Evolutionary conservation across 2,888 invertebrate genomes (phyloP).

Genomic region (Melinaea menophilus): DNA sequence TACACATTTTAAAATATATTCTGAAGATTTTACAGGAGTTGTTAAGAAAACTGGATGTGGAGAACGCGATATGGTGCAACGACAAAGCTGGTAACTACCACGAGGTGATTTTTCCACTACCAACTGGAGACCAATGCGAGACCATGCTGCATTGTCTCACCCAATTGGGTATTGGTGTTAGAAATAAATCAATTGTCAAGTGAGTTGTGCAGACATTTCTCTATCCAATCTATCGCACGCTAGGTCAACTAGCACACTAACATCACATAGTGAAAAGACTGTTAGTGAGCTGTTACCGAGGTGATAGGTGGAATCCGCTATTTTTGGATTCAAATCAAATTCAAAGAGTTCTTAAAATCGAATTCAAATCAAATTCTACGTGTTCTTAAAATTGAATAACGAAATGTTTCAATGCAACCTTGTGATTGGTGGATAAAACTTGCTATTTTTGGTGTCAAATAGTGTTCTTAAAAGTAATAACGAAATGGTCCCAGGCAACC

Average conservation of each 20-base stretch:
- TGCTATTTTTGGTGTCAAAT: too few relatives aligned
- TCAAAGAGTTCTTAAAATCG: too few relatives aligned
- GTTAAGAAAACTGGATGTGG: slow-evolving; percentile 80
- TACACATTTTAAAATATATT: slow-evolving; percentile 2
- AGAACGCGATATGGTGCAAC: slow-evolving; percentile 83
- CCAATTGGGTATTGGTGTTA: slow-evolving; percentile 83
- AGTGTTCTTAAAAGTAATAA: too few relatives aligned
- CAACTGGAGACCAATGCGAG: slow-evolving; percentile 84
- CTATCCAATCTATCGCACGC: not conserved
- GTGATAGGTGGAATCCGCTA: too few relatives aligned
- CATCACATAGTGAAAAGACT: too few relatives aligned
- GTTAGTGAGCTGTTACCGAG: not conserved
- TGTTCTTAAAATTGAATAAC: too few relatives aligned
- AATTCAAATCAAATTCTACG: too few relatives aligned
- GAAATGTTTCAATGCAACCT: too few relatives aligned
- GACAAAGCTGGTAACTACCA: slow-evolving; percentile 83
- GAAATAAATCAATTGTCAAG: slow-evolving; percentile 85
- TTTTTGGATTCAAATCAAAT: too few relatives aligned
- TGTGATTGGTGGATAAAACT: too few relatives aligned
- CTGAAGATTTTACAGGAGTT: slow-evolving; percentile 82
- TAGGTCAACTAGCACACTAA: too few relatives aligned
- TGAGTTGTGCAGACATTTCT: slow-evolving; percentile 44
- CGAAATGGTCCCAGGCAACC: too few relatives aligned
- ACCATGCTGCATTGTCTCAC: slow-evolving; percentile 85
- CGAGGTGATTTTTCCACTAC: slow-evolving; percentile 83